Conservation (phyloP, 2,888 invertebrate species). For the Callimorpha dominula region DNA sequence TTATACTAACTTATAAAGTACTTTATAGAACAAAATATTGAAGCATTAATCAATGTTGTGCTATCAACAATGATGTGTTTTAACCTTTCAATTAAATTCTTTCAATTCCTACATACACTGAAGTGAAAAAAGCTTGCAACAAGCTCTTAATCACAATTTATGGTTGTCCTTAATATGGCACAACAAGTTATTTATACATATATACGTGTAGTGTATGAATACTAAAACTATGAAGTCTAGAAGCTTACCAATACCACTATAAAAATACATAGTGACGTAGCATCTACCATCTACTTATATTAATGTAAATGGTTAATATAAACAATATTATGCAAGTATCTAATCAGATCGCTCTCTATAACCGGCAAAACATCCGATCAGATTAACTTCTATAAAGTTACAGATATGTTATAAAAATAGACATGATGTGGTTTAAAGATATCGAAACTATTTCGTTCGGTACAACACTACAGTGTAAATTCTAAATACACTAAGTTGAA, state of each 20-base stretch:
- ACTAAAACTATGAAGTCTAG: conserved; percentile 2
- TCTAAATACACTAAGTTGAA: conserved; percentile 21
- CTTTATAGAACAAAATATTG: not conserved
- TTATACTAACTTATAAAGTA: not conserved
- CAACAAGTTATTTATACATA: not conserved
- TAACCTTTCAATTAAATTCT: not conserved
- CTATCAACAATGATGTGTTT: not conserved
- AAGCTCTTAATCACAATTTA: not conserved
- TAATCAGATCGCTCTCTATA: not conserved
- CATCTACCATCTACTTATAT: not conserved
- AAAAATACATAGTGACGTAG: not conserved
- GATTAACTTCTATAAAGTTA: conserved; percentile 33
- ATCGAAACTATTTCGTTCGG: conserved; percentile 16
- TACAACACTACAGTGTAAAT: conserved; percentile 19
- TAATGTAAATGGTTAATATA: not conserved
- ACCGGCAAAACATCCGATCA: conserved; percentile 29
- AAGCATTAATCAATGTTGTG: not conserved
- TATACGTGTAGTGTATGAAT: not conserved
- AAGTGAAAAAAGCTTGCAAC: not conserved
- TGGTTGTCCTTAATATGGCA: conserved; percentile 11
- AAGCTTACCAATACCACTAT: not conserved
- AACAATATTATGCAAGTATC: conserved; percentile 8
- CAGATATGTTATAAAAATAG: conserved; percentile 46
- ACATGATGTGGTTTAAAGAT: conserved; percentile 29
- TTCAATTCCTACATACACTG: not conserved